Evolutionary conservation across 2,797 vertebrate species (phyloP), one percentile per base, ranked within the genome.

Genomic region (Artibeus lituratus): DNA sequence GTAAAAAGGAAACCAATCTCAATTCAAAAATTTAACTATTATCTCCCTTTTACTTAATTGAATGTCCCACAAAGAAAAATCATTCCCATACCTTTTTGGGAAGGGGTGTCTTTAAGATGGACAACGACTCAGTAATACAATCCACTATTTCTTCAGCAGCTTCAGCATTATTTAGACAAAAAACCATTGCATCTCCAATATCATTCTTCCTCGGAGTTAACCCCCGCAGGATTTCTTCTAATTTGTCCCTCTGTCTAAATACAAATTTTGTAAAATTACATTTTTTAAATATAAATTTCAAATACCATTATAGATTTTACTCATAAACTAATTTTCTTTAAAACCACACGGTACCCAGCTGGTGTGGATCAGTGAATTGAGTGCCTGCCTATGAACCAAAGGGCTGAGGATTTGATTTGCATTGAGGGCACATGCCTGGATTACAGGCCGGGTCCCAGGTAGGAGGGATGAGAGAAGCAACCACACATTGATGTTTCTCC

Each of bases 91-190:
- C 99, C 99, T 99, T 99, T 98, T 99, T 99, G 70, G 99, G 99
- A 93, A 99, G 99, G 29, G 99, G 99, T 8, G 99, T 99, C 98
- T 99, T 99, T 91, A 99, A 98, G 98, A 99, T 99, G 70, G 99
- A 99, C 96, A 99, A 98, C 0, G 99, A 99, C 90, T 99, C 99
- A 0, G 99, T 98, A 95, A 99, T 98, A 90, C 99, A 99, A 98
- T 99, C 99, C 67, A 99, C 99, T 82, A 99, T 99, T 98, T 99
- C 99, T 97, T 99, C 99, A 51, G 99, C 99, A 87, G 99, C 99
- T 96, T 99, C 99, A 0, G 99, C 99, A 11, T 99, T 99, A 95
- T 98, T 99, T 55, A 99, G 99, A 97, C 99, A 99, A 98, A 99
- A 99, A 97, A 99, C 98, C 99, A 99, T 99, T 80, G 99, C 99